Evolutionary conservation across 2,797 vertebrate genomes (phyloP).

Genomic region (Smutsia temminckii): DNA sequence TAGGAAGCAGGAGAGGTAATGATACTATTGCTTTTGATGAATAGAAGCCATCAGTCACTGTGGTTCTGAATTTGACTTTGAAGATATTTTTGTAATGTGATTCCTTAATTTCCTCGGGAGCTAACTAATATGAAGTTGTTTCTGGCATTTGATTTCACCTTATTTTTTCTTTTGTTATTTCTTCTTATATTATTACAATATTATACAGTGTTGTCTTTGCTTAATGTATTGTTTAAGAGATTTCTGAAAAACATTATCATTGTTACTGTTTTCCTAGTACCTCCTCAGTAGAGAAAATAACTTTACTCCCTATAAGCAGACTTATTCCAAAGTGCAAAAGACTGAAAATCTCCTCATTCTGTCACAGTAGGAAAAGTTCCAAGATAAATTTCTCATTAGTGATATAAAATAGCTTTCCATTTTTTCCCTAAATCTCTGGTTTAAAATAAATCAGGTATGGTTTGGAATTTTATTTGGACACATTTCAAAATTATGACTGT

Average conservation of each 20-base stretch:
- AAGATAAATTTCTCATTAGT: conserved; percentile 63
- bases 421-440: conserved; percentile 32
- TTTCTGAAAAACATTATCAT: conserved; percentile 51
- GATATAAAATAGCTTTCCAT: conserved; percentile 50
- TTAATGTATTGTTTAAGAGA: conserved; percentile 42
- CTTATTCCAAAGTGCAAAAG: conserved; percentile 16
- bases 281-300: conserved; percentile 53
- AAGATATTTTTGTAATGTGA: conserved; percentile 15
- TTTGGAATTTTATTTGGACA: conserved; percentile 29
- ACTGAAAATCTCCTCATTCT: conserved; percentile 54
- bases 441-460: conserved; percentile 59
- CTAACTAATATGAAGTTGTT: conserved; percentile 23
- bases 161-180: conserved; percentile 32
- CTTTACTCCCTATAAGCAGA: conserved; percentile 38
- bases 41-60: not conserved
- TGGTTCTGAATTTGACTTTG: not conserved
- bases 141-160: not conserved
- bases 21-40: conserved; percentile 3
- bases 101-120: conserved; percentile 50
- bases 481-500: conserved; percentile 35
- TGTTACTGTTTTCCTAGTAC: conserved; percentile 36
- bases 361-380: not conserved
- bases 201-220: conserved; percentile 34
- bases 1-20: not conserved
- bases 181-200: not conserved